Conservation (phyloP, 2,888 invertebrate species). For the Chelonus formosanus region DNA sequence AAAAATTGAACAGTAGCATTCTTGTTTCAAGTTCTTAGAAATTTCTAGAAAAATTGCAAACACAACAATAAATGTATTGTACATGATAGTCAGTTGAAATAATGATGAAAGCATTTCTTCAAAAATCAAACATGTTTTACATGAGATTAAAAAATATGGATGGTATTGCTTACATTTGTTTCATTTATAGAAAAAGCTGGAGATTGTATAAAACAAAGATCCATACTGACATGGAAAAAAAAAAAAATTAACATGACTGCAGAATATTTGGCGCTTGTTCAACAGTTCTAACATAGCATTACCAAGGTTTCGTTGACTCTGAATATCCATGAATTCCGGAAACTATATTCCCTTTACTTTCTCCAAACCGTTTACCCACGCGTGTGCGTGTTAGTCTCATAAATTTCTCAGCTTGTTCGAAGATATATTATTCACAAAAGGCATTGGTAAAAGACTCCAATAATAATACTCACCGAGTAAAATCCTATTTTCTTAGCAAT, state of each 20-base stretch:
- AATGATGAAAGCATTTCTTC: no score
- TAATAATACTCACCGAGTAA: no score
- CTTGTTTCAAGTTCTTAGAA: no score
- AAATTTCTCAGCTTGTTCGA: conserved; percentile 34
- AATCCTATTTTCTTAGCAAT: not conserved
- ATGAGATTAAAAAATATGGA: no score
- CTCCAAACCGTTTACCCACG: conserved; percentile 21
- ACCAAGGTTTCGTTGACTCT: conserved; percentile 33
- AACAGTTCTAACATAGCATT: conserved; percentile 45
- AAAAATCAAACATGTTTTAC: no score
- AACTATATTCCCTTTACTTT: conserved; percentile 21
- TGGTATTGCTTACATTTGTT: no score
- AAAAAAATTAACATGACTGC: conserved; percentile 45
- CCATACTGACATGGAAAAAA: conserved; percentile 11
- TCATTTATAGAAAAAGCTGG: not conserved
- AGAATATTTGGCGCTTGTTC: conserved; percentile 52
- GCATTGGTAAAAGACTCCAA: conserved; percentile 23
- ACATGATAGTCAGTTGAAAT: no score
- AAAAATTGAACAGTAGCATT: no score
- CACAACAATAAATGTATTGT: no score
- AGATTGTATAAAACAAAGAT: conserved; percentile 19
- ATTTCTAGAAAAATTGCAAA: no score
- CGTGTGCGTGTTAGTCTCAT: conserved; percentile 35
- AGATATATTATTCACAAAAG: conserved; percentile 30
- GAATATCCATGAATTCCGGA: conserved; percentile 18